phyloP scores from a whole-genome alignment of 2,797 vertebrate genomes.

The Syngnathus rostellatus region DNA sequence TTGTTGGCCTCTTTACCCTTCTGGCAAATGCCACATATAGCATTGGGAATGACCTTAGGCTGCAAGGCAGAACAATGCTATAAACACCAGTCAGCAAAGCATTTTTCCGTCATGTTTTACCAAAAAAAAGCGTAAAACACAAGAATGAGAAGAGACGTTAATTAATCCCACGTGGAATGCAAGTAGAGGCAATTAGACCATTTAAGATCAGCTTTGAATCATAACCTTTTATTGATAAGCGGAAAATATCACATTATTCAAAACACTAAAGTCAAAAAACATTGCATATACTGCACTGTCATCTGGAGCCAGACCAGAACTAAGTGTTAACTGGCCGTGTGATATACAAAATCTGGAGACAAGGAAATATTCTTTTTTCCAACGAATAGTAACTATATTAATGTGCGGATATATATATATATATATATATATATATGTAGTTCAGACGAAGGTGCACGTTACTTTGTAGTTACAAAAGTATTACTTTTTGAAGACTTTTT shows the following conservation, averaged over 20 bases:
- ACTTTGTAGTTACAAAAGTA: conserved; percentile 12
- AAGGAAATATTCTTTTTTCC: background rate
- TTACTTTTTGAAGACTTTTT: background rate
- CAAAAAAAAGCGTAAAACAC: background rate
- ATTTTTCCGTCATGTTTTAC: conserved; percentile 43
- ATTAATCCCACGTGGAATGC: conserved; percentile 18
- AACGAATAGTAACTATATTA: background rate
- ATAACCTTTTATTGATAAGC: conserved; percentile 34
- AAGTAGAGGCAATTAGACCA: conserved; percentile 17
- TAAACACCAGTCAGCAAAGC: conserved; percentile 67
- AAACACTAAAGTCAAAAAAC: conserved; percentile 10
- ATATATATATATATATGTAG: background rate
- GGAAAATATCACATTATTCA: conserved; percentile 22
- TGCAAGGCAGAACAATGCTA: conserved; percentile 99
- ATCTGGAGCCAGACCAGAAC: conserved; percentile 28
- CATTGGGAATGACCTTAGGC: conserved; percentile 99
- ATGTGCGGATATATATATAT: background rate
- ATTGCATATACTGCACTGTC: conserved; percentile 14
- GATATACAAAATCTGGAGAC: conserved; percentile 5
- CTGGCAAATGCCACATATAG: conserved; percentile 99
- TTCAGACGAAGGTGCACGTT: conserved; percentile 7
- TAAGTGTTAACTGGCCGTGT: conserved; percentile 12
- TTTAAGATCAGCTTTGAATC: conserved; percentile 19
- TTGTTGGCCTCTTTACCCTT: conserved; percentile 99
- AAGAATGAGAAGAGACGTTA: conserved; percentile 14